A percentile compares a stretch with the other conserved stretches of the same genome.
Evolutionary conservation across 2,797 vertebrate species (phyloP).

Genomic region (Amblyraja radiata): DNA sequence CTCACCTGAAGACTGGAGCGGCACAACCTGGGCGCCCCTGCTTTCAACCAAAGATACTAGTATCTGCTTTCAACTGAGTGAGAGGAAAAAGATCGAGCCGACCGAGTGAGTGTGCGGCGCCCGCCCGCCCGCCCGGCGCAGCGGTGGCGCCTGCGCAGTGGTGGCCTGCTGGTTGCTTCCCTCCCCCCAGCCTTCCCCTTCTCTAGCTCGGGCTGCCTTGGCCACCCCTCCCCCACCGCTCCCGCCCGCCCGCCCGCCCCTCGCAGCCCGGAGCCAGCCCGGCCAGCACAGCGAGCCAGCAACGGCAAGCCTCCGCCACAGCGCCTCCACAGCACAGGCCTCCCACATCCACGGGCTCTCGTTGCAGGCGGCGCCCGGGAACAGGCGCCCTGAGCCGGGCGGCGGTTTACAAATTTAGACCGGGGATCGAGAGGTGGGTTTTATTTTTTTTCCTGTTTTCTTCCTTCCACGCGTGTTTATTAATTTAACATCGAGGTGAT

Average conservation of each 20-base stretch:
- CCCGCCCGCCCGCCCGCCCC: background rate
- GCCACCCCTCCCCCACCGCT: background rate
- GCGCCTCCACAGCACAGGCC: conserved; percentile 26
- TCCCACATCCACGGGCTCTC: conserved; percentile 7
- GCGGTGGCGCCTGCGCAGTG: background rate
- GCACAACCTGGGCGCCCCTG: background rate
- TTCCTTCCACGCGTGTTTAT: background rate
- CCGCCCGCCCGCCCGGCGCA: background rate
- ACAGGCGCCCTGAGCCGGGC: background rate
- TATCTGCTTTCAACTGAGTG: background rate
- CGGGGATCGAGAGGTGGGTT: conserved; percentile 35
- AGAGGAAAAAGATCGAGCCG: background rate
- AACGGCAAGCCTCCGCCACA: conserved; percentile 34
- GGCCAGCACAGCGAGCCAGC: conserved; percentile 36
- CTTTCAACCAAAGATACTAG: background rate
- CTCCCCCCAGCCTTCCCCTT: background rate
- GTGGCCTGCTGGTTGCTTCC: background rate
- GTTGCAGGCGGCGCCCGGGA: background rate
- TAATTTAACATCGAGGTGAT: too few species aligned
- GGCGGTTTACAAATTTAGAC: conserved; percentile 31
- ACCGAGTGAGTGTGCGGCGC: background rate
- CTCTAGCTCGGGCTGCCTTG: background rate
- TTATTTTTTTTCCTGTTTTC: too few species aligned
- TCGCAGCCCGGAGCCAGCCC: conserved; percentile 33
- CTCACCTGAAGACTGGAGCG: background rate